Percentiles rank a stretch among this genome's conserved stretches.
Conservation (phyloP, 2,113 vertebrate genomes). For the Tamias sibiricus region DNA sequence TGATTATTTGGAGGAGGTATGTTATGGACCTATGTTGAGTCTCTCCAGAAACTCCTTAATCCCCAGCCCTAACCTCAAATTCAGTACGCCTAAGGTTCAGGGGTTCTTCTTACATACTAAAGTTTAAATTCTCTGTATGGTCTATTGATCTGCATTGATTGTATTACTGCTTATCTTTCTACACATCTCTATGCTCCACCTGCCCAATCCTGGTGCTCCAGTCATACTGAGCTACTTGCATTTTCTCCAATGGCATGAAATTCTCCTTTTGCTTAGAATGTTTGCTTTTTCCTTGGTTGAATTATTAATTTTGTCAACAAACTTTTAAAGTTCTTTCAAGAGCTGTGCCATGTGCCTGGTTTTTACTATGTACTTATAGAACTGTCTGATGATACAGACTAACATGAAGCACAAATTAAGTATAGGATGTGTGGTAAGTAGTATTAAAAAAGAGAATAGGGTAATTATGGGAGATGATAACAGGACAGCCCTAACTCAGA, state of each 20-base stretch:
- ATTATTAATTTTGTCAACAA: slow-evolving; percentile 30
- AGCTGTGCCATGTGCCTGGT: not conserved
- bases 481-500: not conserved
- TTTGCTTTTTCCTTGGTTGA: not conserved
- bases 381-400: not conserved
- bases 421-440: not conserved
- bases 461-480: not conserved
- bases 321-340: slow-evolving; percentile 17
- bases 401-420: not conserved
- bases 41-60: not conserved
- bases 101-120: not conserved
- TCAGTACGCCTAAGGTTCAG: not conserved
- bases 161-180: not conserved
- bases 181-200: not conserved
- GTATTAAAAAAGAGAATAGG: not conserved
- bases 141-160: not conserved
- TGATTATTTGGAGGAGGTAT: not conserved
- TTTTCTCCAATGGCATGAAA: slow-evolving; percentile 6
- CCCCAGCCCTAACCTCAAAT: not conserved
- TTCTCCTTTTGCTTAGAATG: not conserved
- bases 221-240: not conserved
- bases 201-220: not conserved
- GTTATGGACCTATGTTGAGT: not conserved
- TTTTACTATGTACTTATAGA: not conserved
- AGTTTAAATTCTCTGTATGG: not conserved